Evolutionary conservation across 2,888 invertebrate genomes (phyloP).

Genomic region (Vesta saturnalis): DNA sequence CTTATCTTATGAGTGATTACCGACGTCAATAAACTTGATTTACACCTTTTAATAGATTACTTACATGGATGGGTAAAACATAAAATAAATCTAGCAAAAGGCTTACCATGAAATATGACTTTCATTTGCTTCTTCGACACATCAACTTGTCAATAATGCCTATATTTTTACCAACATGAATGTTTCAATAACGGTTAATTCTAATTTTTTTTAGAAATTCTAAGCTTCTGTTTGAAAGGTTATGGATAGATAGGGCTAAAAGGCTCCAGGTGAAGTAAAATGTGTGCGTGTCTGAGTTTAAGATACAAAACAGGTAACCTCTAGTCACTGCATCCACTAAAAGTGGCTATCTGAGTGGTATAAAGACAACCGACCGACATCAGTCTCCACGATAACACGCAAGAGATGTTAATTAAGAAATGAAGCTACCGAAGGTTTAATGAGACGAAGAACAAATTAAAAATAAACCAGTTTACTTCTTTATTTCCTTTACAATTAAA

Average conservation of each 20-base stretch:
- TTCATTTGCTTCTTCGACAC: not conserved
- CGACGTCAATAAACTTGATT: constrained; percentile 16
- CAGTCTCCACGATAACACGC: constrained; percentile 58
- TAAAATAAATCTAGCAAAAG: constrained; percentile 1
- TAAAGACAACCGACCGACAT: constrained; percentile 57
- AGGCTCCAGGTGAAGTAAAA: constrained; percentile 43
- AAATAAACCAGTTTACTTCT: constrained; percentile 48
- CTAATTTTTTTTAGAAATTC: not conserved
- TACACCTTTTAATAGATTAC: constrained; percentile 1
- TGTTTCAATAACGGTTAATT: not conserved
- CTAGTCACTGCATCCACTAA: constrained; percentile 55
- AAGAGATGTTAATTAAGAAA: constrained; percentile 62
- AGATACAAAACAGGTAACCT: constrained; percentile 57
- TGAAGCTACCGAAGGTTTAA: constrained; percentile 61
- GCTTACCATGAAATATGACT: not conserved
- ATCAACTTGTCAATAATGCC: constrained; percentile 1
- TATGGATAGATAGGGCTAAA: constrained; percentile 23
- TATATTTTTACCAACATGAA: not conserved
- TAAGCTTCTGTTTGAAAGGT: constrained; percentile 20
- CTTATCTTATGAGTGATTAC: constrained; percentile 18
- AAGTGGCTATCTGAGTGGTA: constrained; percentile 56
- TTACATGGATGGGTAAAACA: not conserved
- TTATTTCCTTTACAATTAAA: constrained; percentile 46
- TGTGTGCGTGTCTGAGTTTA: constrained; percentile 55
- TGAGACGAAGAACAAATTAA: constrained; percentile 57